phyloP scores from a whole-genome alignment of 2,113 vertebrate species.

The Osmerus mordax region DNA sequence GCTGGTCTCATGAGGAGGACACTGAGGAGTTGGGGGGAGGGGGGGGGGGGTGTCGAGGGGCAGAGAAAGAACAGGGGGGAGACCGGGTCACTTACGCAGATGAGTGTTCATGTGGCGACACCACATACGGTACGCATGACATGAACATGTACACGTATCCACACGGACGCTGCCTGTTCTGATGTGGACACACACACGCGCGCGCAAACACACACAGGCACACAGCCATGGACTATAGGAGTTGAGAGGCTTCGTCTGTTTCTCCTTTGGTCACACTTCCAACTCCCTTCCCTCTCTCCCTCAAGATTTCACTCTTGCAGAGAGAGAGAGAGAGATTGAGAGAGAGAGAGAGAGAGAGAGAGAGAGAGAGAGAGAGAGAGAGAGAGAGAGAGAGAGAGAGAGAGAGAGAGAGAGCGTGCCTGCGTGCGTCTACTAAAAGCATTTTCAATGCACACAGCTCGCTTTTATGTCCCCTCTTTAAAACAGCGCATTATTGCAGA shows the following conservation, averaged over 20 bases:
- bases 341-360: not conserved
- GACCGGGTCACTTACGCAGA: no score
- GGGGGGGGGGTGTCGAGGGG: not conserved
- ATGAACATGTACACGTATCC: not conserved
- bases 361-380: not conserved
- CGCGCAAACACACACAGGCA: not conserved
- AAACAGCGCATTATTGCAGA: not conserved
- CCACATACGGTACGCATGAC: no score
- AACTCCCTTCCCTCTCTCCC: slow-evolving; percentile 13
- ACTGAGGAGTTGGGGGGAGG: not conserved
- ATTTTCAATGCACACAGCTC: not conserved
- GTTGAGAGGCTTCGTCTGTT: not conserved
- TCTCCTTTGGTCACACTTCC: slow-evolving; percentile 4
- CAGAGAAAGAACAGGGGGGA: not conserved
- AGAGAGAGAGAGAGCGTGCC: not conserved
- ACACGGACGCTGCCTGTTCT: not conserved
- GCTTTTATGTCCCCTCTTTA: not conserved
- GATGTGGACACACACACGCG: slow-evolving; percentile 5
- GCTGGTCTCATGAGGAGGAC: not conserved
- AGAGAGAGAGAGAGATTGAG: not conserved
- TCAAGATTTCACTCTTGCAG: slow-evolving; percentile 19
- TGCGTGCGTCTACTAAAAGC: not conserved
- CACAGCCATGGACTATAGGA: not conserved
- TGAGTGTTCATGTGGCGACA: no score
- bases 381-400: not conserved